phyloP scores from a whole-genome alignment of 1,140 invertebrate genomes.

The Drosophila virilis region DNA sequence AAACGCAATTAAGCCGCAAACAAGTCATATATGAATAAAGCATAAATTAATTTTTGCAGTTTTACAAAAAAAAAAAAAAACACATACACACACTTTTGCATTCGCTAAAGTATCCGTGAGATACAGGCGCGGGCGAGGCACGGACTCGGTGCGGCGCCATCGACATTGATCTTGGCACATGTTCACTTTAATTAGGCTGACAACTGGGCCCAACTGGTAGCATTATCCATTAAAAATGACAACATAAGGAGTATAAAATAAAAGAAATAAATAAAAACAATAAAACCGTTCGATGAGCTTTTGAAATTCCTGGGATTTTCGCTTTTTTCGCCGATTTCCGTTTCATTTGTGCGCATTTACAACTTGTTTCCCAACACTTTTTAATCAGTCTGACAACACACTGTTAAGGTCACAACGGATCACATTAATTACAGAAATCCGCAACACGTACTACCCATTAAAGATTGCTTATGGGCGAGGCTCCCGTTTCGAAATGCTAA shows the following conservation, averaged over 20 bases:
- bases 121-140: constrained; percentile 46
- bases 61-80: constrained; percentile 36
- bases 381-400: constrained; percentile 76
- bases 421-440: constrained; percentile 75
- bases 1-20: constrained; percentile 68
- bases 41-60: constrained; percentile 75
- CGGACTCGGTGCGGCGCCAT: constrained; percentile 49
- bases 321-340: constrained; percentile 47
- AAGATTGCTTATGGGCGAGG: constrained; percentile 47
- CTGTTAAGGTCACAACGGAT: constrained; percentile 74
- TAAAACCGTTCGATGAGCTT: constrained; percentile 32
- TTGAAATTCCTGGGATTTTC: constrained; percentile 18
- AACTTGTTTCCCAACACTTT: constrained; percentile 79
- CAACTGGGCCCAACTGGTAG: constrained; percentile 36
- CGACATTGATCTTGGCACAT: constrained; percentile 80
- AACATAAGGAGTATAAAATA: constrained; percentile 35
- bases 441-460: constrained; percentile 73
- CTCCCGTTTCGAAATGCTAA: constrained; percentile 63
- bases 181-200: constrained; percentile 78
- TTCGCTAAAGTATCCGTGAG: constrained; percentile 55
- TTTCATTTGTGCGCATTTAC: constrained; percentile 60
- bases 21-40: constrained; percentile 55
- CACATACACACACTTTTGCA: constrained; percentile 27
- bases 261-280: neutral
- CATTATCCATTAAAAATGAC: constrained; percentile 70